Evolutionary conservation across 2,113 vertebrate genomes (phyloP).

Genomic region (Ardeotis arabs): DNA sequence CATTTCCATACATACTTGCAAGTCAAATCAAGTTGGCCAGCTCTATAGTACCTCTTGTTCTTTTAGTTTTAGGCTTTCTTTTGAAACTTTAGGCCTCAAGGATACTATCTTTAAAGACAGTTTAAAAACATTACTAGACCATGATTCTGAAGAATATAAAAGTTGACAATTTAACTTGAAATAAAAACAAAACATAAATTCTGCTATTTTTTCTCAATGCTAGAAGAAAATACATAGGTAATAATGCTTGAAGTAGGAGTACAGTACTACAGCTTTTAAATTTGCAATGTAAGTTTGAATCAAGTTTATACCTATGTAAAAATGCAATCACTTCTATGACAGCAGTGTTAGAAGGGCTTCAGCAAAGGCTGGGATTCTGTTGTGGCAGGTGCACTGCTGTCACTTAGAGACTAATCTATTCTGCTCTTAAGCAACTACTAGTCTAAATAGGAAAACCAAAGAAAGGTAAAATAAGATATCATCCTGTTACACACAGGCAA

Average conservation of each 20-base stretch:
- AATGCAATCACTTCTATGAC: not conserved
- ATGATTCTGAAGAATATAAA: not conserved
- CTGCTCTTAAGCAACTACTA: not conserved
- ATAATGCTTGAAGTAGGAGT: not conserved
- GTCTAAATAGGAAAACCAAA: not conserved
- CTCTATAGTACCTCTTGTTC: not conserved
- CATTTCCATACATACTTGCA: conserved; percentile 60
- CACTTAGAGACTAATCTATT: not conserved
- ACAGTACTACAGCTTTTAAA: not conserved
- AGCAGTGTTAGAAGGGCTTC: not conserved
- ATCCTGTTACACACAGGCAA: not conserved
- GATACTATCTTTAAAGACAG: not conserved
- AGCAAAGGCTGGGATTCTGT: not conserved
- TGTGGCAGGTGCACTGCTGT: not conserved
- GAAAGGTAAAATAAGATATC: not conserved
- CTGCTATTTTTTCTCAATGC: not conserved
- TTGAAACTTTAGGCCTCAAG: conserved; percentile 11
- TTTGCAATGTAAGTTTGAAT: not conserved
- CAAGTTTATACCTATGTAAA: not conserved
- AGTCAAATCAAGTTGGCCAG: conserved; percentile 51
- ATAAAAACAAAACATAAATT: not conserved
- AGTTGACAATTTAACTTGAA: not conserved
- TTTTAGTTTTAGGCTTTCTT: not conserved
- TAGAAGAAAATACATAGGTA: not conserved
- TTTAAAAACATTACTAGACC: not conserved